Percentiles rank a stretch among this genome's conserved stretches.
These are phyloP conservation scores for Drosophila nannoptera DNA, from an alignment of 1,140 invertebrate genomes.

Conservation along the genomic window DNA sequence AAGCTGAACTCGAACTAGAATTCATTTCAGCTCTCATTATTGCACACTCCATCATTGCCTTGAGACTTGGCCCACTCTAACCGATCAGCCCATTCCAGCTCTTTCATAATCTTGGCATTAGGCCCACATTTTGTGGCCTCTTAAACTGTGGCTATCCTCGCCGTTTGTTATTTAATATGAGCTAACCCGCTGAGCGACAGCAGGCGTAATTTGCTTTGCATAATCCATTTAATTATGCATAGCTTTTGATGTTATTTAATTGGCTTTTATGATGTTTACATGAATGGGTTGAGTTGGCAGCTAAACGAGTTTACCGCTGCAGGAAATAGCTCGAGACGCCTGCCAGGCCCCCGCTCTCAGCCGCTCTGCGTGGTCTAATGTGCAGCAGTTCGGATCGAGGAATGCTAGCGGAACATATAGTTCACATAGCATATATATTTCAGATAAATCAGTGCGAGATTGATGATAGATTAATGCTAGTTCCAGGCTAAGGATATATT, in stretches of 20 bases:
- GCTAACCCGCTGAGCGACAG: not conserved
- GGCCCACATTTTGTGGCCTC: conserved; percentile 3
- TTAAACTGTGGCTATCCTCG: conserved; percentile 2
- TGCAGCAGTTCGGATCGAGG: conserved; percentile 1
- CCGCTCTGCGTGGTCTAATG: conserved; percentile 25
- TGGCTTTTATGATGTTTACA: conserved; percentile 51
- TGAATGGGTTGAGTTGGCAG: conserved; percentile 34
- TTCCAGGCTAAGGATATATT: too few relatives aligned
- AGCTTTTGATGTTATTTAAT: conserved; percentile 45
- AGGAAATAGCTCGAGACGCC: conserved; percentile 16
- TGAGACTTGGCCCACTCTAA: too few relatives aligned
- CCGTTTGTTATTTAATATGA: conserved; percentile 49
- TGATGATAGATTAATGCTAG: too few relatives aligned
- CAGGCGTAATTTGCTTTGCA: conserved; percentile 49
- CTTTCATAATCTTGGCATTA: not conserved
- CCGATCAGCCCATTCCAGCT: not conserved
- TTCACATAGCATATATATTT: too few relatives aligned
- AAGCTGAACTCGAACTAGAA: too few relatives aligned
- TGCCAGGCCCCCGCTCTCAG: conserved; percentile 1
- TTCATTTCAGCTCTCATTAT: too few relatives aligned
- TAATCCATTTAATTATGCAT: conserved; percentile 65
- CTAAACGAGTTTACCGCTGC: conserved; percentile 39
- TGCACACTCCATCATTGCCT: too few relatives aligned
- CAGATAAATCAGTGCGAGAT: too few relatives aligned
- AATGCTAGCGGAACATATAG: not conserved